phyloP scores from a whole-genome alignment of 2,888 invertebrate species.

The Agrotis clavis region DNA sequence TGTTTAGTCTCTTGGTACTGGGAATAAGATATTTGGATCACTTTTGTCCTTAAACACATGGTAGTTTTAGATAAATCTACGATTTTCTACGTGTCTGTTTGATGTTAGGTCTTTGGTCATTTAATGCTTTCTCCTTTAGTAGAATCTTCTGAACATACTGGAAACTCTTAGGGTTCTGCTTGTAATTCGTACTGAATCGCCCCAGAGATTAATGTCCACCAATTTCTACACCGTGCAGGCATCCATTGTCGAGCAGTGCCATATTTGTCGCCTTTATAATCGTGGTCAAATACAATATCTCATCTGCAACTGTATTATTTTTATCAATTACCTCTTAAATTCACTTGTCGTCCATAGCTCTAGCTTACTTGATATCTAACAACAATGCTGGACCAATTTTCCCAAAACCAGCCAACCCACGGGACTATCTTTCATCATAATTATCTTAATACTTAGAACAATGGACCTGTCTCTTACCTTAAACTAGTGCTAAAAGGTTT shows the following conservation, averaged over 20 bases:
- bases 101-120: neutral
- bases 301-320: neutral
- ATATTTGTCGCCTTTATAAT: no score
- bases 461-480: slow-evolving; percentile 13
- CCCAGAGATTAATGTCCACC: no score
- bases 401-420: neutral
- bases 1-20: slow-evolving; percentile 22
- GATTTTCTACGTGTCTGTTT: neutral
- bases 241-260: no score
- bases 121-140: neutral
- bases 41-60: neutral
- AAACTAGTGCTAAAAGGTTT: slow-evolving; percentile 48
- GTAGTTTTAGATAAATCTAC: neutral
- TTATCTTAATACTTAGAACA: slow-evolving; percentile 22
- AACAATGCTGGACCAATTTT: neutral
- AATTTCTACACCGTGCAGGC: no score
- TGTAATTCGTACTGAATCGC: no score
- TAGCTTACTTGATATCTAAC: neutral
- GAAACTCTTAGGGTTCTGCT: no score
- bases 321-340: neutral
- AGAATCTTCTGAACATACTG: neutral
- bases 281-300: neutral
- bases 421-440: slow-evolving; percentile 2
- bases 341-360: neutral
- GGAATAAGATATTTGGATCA: slow-evolving; percentile 14